Base-by-base conservation (phyloP, 2,888 invertebrate species). In the Eurytoma adleriae region DNA sequence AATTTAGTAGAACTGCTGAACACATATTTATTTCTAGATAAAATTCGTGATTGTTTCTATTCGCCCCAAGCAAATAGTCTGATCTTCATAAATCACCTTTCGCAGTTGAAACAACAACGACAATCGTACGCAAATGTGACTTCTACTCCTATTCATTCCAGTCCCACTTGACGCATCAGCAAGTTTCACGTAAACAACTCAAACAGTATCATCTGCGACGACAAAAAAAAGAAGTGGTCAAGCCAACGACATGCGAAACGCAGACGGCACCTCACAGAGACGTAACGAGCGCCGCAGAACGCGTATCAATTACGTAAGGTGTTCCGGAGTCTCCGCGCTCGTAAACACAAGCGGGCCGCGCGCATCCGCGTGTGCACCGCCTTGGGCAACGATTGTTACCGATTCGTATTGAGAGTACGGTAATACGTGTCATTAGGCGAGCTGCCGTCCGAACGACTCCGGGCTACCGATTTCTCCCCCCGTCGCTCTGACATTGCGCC, bases 351-450 rank as follows among this genome's bases (percentile, higher is more conserved):
- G 10, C 20, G 10, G 27, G 12, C 64, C 61, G 54, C 50, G 61
- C n/a, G 13, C 57, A 72, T 1, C 12, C 50, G 24, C 27, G 50
- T 48, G 48, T 52, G 52, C 18, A 59, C 54, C 57, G 75, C 68
- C 56, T 40, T 18, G 24, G 61, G 76, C 68, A 52, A 18, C 68
- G 52, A 76, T 54, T 52, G 61, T 54, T 66, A 66, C 48, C 70
- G 50, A 64, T 70, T 62, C 61, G 16, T 50, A 64, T 20, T 61
- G 52, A 84, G 83, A 16, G 27, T 54, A 13, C 24, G 87, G 87
- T 88, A 89, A 89, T 88, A 88, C 86, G 87, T 88, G 89, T 89
- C 87, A 89, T 89, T 89, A 82, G 61, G 82, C 84, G 82, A 2
- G 27, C 50, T 59, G 13, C 52, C 10, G 54, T 84, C 84, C 84